Evolutionary conservation across 2,797 vertebrate genomes (phyloP), one percentile per base, ranked within the genome.

Genomic region (Arctocebus calabarensis): DNA sequence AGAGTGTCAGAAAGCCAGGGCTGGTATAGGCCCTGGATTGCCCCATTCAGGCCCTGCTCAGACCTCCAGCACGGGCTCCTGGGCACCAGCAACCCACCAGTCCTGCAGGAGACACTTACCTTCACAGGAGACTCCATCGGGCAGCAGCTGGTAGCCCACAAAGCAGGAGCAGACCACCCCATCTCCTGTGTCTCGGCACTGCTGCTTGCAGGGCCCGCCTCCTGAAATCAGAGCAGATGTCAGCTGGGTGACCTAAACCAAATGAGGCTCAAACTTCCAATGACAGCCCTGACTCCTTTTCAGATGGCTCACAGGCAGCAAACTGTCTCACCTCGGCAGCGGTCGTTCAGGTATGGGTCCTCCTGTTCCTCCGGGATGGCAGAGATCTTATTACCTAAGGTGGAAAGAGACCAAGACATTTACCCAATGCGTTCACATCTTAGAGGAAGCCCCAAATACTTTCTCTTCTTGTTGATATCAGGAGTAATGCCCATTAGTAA

Each of bases 91-190:
- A 1, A 7, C 20, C 27, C 23, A 59, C 32, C n/a, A 14, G 20
- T 73, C 19, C 32, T 3, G 29, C 0, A 16, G 0, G 17, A 0
- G 2, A 52, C 71, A 0, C 45, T 97, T 98, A 99, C 99, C 99
- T 97, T 99, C 99, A 92, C 99, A 99, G 94, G 95, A 99, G 97
- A 98, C 98, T 7, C 98, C 99, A 52, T 99, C 99, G 0, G 99
- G 88, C 95, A 99, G 99, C 93, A 99, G 99, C 98, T 99, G 99
- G 97, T 99, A 99, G 32, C 99, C 99, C 95, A 98, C 98, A 52
- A 98, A 99, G 97, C 99, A 99, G 37, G 98, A 97, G 75, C 99
- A 99, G 27, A 99, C 98, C 0, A 98, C 99, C 79, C 96, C 99
- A 97, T 97, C 97, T 16, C 98, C 98, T 0, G 99, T 98, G 93